Evolutionary conservation across 2,797 vertebrate species (phyloP).

Genomic region (Phylloscopus collybita): DNA sequence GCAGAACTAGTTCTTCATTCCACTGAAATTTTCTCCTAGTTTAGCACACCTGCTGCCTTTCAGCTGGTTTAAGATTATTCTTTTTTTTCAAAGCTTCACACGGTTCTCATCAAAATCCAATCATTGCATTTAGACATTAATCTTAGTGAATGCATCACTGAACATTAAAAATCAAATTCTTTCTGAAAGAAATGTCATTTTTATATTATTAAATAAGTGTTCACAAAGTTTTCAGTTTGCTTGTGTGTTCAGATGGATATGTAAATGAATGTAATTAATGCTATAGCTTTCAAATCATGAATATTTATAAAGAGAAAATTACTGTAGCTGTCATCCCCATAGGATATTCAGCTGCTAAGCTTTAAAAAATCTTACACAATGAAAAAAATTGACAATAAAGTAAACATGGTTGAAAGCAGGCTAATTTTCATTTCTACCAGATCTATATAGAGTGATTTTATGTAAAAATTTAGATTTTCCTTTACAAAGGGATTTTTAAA

Average conservation of each 20-base stretch:
- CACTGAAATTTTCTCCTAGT: conserved; percentile 16
- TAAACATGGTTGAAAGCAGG: conserved; percentile 53
- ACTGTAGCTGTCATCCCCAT: conserved; percentile 71
- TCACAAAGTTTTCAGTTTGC: conserved; percentile 68
- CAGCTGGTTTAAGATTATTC: conserved; percentile 60
- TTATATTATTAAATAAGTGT: conserved; percentile 69
- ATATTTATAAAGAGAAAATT: conserved; percentile 80
- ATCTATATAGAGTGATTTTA: conserved; percentile 2
- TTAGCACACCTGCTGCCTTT: conserved; percentile 67
- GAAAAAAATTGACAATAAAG: conserved; percentile 52
- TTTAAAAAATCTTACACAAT: conserved; percentile 66
- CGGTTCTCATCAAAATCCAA: conserved; percentile 63
- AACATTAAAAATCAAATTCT: conserved; percentile 71
- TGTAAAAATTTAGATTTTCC: conserved; percentile 18
- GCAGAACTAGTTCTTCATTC: background rate
- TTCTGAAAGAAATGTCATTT: conserved; percentile 74
- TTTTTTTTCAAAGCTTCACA: conserved; percentile 55
- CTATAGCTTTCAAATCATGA: conserved; percentile 80
- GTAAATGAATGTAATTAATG: conserved; percentile 81
- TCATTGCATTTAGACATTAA: conserved; percentile 66
- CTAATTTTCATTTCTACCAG: conserved; percentile 46
- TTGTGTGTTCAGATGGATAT: conserved; percentile 74
- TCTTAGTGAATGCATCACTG: conserved; percentile 64
- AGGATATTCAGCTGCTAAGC: conserved; percentile 74
- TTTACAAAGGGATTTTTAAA: conserved; percentile 1